These are phyloP conservation scores for Scaptomyza hsui DNA, from an alignment of 1,140 invertebrate genomes.

Conservation along the genomic window DNA sequence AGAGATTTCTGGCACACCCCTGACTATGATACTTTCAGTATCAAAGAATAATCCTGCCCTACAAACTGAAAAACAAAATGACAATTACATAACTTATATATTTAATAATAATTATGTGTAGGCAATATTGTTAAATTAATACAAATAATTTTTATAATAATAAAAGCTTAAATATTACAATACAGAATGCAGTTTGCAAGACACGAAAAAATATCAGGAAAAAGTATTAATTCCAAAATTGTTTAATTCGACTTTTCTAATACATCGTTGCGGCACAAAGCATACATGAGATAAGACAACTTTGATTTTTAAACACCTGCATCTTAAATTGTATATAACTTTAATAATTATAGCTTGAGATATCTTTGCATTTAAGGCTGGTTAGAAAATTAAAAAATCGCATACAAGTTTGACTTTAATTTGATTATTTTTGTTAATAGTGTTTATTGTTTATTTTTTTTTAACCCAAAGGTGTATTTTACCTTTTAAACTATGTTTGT, in stretches of 20 bases:
- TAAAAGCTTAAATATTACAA: slow-evolving; percentile 75
- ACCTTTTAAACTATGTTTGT: slow-evolving; percentile 36
- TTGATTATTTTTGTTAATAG: slow-evolving; percentile 17
- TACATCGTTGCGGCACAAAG: slow-evolving; percentile 9
- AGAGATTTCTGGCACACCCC: no score
- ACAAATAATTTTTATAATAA: slow-evolving; percentile 49
- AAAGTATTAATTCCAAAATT: no score
- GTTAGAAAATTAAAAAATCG: slow-evolving; percentile 52
- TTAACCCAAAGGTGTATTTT: slow-evolving; percentile 34
- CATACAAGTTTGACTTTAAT: slow-evolving; percentile 12
- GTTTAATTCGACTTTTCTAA: slow-evolving; percentile 30
- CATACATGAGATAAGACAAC: no score
- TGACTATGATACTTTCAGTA: no score
- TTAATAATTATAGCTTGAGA: slow-evolving; percentile 1
- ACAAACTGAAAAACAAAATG: slow-evolving; percentile 41
- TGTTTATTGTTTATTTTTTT: slow-evolving; percentile 4
- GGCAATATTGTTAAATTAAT: slow-evolving; percentile 37
- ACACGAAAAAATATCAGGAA: no score
- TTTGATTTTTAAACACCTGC: slow-evolving; percentile 13
- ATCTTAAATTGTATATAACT: slow-evolving; percentile 9
- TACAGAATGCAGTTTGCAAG: slow-evolving; percentile 67
- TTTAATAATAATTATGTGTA: slow-evolving; percentile 70
- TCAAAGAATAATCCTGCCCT: slow-evolving; percentile 16
- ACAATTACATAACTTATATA: slow-evolving; percentile 73
- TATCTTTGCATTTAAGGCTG: slow-evolving; percentile 17